Percentiles rank a stretch among this genome's conserved stretches.
Evolutionary conservation across 2,888 invertebrate genomes (phyloP).

Genomic region (Mechanitis mazaeus): DNA sequence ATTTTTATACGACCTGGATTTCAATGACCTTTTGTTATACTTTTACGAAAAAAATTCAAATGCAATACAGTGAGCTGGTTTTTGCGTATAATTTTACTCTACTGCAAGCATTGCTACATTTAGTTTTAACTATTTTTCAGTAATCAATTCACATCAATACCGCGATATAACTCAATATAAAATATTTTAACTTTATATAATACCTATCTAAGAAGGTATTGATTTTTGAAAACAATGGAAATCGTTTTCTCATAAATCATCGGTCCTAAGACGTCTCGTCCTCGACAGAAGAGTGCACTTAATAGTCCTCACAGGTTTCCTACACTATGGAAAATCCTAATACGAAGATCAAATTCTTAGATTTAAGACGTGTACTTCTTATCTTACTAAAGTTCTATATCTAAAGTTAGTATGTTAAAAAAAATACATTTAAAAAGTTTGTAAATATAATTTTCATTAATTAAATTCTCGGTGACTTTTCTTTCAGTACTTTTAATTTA

Average conservation of each 20-base stretch:
- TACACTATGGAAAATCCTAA: slow-evolving; percentile 1
- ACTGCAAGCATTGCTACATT: no score
- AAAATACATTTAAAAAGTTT: not conserved
- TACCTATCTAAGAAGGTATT: not conserved
- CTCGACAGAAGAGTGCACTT: not conserved
- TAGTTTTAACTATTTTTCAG: no score
- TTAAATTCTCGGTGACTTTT: slow-evolving; percentile 45
- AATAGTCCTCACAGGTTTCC: slow-evolving; percentile 2
- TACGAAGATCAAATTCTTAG: not conserved
- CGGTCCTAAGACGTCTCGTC: not conserved
- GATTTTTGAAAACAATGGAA: not conserved
- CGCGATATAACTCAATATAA: no score
- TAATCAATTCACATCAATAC: no score
- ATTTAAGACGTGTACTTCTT: not conserved
- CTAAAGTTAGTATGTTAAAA: no score
- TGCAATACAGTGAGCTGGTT: no score
- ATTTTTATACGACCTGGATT: not conserved
- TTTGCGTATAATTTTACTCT: no score
- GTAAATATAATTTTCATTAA: slow-evolving; percentile 39
- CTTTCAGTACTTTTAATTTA: slow-evolving; percentile 63
- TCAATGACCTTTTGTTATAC: no score
- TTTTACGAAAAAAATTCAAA: no score
- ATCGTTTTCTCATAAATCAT: not conserved
- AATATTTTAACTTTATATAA: not conserved
- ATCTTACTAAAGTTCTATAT: not conserved